Evolutionary conservation across 2,113 vertebrate genomes (phyloP).

Genomic region (Hassar affinis): DNA sequence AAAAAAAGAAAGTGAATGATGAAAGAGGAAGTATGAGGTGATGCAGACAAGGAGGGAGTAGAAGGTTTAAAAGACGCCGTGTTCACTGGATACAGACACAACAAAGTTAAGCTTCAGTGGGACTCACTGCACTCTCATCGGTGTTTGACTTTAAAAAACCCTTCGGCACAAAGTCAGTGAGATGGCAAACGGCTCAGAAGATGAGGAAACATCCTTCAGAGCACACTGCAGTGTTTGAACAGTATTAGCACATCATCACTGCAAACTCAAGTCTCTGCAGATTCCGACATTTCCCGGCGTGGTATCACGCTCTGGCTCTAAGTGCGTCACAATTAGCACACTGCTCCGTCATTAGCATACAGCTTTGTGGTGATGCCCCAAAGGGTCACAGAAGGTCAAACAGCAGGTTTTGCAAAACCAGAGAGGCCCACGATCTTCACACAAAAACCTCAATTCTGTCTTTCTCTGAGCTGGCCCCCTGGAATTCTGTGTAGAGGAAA

Average conservation of each 20-base stretch:
- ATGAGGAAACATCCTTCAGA: not conserved
- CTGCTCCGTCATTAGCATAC: slow-evolving; percentile 66
- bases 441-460: slow-evolving; percentile 55
- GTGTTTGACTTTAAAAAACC: slow-evolving; percentile 14
- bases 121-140: slow-evolving; percentile 6
- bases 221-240: slow-evolving; percentile 26
- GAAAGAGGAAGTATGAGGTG: not conserved
- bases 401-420: slow-evolving; percentile 44
- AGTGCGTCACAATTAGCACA: slow-evolving; percentile 54
- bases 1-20: slow-evolving; percentile 10
- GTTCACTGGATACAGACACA: not conserved
- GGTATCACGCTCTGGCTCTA: not conserved
- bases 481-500: slow-evolving; percentile 43
- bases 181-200: slow-evolving; percentile 1
- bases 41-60: slow-evolving; percentile 2
- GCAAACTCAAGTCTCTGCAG: slow-evolving; percentile 10
- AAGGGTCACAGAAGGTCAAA: slow-evolving; percentile 60
- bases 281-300: slow-evolving; percentile 4
- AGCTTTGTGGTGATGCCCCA: slow-evolving; percentile 59
- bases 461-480: slow-evolving; percentile 10
- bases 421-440: slow-evolving; percentile 65
- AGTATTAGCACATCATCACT: slow-evolving; percentile 20
- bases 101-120: slow-evolving; percentile 18
- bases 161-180: slow-evolving; percentile 1
- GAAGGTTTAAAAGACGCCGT: not conserved